phyloP scores from a whole-genome alignment of 2,888 invertebrate genomes.

The Habrosyne pyritoides region DNA sequence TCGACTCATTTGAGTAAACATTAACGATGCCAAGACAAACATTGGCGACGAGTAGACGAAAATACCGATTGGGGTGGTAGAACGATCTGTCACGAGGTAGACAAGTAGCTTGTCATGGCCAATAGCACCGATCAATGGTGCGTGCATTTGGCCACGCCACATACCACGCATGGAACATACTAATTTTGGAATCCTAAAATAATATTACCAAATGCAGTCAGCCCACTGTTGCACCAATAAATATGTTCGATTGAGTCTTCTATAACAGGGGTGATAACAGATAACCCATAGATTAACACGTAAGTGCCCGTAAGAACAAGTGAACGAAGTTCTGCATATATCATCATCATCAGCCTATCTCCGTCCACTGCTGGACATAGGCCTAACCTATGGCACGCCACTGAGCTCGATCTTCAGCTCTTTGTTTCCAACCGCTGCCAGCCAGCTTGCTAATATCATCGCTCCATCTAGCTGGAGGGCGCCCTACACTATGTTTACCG shows the following conservation, averaged over 20 bases:
- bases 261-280: background rate
- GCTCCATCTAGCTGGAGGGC: too few species aligned
- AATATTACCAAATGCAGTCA: conserved; percentile 28
- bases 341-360: too few species aligned
- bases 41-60: conserved; percentile 50
- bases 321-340: too few species aligned
- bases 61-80: conserved; percentile 67
- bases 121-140: conserved; percentile 77
- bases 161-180: conserved; percentile 53
- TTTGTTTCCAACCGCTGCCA: too few species aligned
- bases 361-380: too few species aligned
- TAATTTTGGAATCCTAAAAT: conserved; percentile 68
- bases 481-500: too few species aligned
- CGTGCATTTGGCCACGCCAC: conserved; percentile 70
- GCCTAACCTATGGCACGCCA: too few species aligned
- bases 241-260: background rate
- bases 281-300: conserved; percentile 18
- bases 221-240: background rate
- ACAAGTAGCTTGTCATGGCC: conserved; percentile 69
- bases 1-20: conserved; percentile 78
- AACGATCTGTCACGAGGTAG: conserved; percentile 51
- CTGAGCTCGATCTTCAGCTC: too few species aligned
- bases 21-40: conserved; percentile 50
- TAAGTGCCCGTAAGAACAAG: too few species aligned
- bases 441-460: too few species aligned